Evolutionary conservation across 2,113 vertebrate genomes (phyloP), one percentile per base, ranked within the genome.

Genomic region (Pseudonaja textilis): DNA sequence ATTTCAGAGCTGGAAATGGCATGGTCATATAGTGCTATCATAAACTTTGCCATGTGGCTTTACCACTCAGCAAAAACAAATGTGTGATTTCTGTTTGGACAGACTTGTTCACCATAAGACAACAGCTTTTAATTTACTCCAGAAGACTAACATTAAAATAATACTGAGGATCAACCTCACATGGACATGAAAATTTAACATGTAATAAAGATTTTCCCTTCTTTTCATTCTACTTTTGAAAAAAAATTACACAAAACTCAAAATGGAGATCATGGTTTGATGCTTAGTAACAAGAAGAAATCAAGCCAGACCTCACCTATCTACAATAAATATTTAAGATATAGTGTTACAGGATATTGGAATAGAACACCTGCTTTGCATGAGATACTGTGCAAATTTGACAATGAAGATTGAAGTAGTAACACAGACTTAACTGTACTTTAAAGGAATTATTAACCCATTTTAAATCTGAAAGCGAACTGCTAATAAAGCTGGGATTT

Each of bases 81-180:
- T 2, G 81, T 91, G 91, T 85, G 93, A 93, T 93, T 64, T 52
- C 64, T 90, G 91, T 95, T 89, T 94, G 94, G 96, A 95, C 91
- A 97, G 90, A 42, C 95, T 93, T 89, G 95, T 55, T 18, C 96
- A 93, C 93, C 42, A 96, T 88, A 18, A 96, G 95, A 89, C 89
- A 95, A 94, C 91, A 93, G 93, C 88, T 64, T 95, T 94, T 93
- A 95, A 94, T 96, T 96, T 91, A 95, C 89, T 92, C 92, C n/a
- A 93, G 94, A 94, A 29, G 22, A 56, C 42, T 87, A 55, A 94
- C 94, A 89, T 96, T 96, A 96, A 95, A 96, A 93, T 91, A 95
- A 69, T 91, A 95, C 1, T 14, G 95, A 92, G 74, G 56, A 87
- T 93, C 91, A 94, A 92, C 94, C 29, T 90, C n/a, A 55, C 1